Base-by-base conservation (phyloP, 2,888 invertebrate species). In the Leptopilina syphax region DNA sequence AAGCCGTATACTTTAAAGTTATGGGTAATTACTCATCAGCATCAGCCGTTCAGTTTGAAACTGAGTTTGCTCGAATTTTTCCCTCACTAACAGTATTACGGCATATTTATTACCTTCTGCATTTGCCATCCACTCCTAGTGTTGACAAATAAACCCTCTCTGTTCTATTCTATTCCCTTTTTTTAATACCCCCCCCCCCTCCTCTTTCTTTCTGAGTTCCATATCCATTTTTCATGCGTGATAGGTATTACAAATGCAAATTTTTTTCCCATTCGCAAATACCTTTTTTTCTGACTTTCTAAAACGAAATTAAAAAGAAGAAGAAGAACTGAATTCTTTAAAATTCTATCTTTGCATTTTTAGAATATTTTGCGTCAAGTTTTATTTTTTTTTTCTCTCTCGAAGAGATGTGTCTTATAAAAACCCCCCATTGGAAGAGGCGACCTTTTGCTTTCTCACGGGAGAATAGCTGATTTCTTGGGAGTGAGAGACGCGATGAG, bases 361-460 rank as follows among this genome's bases (percentile, higher is more conserved):
- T 12, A 27, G 2, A 50, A 50, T 34, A 34, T 54, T 57, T 73
- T 57, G 57, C 8, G n/a, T 57, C 57, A 34, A 41, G 41, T 57
- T 57, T 73, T 73, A 73, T 73, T 60, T 73, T 57, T 44, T 44
- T 44, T 8, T 44, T 44, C 44, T 44, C 5, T 50, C 10, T 54
- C 13, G 13, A 27, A 73, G 57, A 73, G 34, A 70, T 70, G 50
- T 70, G 54, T 73, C 57, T 73, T 73, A 34, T 57, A 50, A 12
- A 50, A 10, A 57, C 34, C 73, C 70, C 27, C 47, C 68, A 44
- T 44, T 44, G 44, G 65, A 73, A 76, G 65, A 68, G 13, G 18
- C 18, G 18, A 34, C 34, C 34, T 34, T 4, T 34, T 27, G 34
- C 79, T 81, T 86, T 87, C 86, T 86, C 87, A 86, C 84, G 87